Evolutionary conservation across 2,888 invertebrate species (phyloP), one percentile per base, ranked within the genome.

Genomic region (Nomada fucata): DNA sequence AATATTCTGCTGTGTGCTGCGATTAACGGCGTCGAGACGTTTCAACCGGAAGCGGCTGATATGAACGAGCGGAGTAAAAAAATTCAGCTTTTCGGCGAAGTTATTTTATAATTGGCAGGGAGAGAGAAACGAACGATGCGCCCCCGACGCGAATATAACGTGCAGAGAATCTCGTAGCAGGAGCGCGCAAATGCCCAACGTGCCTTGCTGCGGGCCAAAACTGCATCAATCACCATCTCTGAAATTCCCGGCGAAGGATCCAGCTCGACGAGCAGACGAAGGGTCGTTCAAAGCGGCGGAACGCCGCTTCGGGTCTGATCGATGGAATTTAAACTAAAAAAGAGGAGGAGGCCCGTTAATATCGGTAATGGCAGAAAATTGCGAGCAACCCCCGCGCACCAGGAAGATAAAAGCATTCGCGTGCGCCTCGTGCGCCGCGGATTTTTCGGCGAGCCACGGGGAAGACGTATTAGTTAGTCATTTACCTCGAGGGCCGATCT

Each of bases 401-500:
- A 52, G 64, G 50, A 61, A 79, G 76, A 74, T 76, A 80, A 76
- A 81, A 71, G 82, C 75, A 59, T 68, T 81, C 69, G 82, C 72
- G 81, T 82, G 81, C 73, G 64, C 76, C 47, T 68, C 42, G 63
- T 72, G 68, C 70, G 57, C 68, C 65, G 60, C 53, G 67, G 59
- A 70, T 55, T 73, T 70, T 53, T 50, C 0, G 73, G 73, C 63
- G 76, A 73, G 69, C 77, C 82, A 65, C 77, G 65, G 57, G 71
- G 78, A 83, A 82, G 78, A 82, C 82, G 63, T 77, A 83, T 83
- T 82, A 78, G 82, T 78, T 73, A 74, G 78, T 83, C 74, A 78
- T 83, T 82, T 75, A 78, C 82, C 73, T 79, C 65, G 76, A 84
- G 76, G 79, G 85, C 72, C 74, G 77, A 78, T 77, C 72, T 73